Percentiles rank a stretch among this genome's conserved stretches.
These are phyloP conservation scores for Turnix velox DNA, from an alignment of 2,113 vertebrate species.

Conservation along the genomic window DNA sequence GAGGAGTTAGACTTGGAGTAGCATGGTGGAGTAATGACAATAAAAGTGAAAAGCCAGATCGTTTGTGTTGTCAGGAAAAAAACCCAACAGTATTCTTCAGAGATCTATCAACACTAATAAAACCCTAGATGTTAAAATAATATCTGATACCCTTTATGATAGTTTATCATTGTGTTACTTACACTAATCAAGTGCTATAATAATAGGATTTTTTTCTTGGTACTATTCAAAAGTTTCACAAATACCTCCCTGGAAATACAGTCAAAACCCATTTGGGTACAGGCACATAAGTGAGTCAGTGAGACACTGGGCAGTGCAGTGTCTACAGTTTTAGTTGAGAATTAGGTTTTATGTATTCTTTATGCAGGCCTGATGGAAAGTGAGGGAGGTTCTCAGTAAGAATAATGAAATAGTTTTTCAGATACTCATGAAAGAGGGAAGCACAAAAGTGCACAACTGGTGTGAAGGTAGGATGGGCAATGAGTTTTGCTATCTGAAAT, in stretches of 20 bases:
- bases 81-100: not conserved
- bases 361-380: not conserved
- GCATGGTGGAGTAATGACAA: not conserved
- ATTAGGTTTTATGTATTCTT: not conserved
- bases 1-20: conserved; percentile 6
- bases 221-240: not conserved
- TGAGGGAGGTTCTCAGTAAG: not conserved
- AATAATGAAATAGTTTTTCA: not conserved
- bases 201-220: not conserved
- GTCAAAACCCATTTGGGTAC: rapidly evolving
- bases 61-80: not conserved
- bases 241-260: not conserved
- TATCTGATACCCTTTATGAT: not conserved
- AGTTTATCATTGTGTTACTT: not conserved
- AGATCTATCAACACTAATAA: not conserved
- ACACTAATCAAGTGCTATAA: not conserved
- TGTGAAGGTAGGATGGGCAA: not conserved
- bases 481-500: not conserved
- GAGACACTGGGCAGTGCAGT: not conserved
- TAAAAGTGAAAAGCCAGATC: not conserved
- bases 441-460: not conserved
- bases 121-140: not conserved
- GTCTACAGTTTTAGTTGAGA: not conserved
- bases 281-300: not conserved
- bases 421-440: not conserved